These are phyloP conservation scores for Tenthredo notha DNA, from an alignment of 2,888 invertebrate species.

Conservation along the genomic window DNA sequence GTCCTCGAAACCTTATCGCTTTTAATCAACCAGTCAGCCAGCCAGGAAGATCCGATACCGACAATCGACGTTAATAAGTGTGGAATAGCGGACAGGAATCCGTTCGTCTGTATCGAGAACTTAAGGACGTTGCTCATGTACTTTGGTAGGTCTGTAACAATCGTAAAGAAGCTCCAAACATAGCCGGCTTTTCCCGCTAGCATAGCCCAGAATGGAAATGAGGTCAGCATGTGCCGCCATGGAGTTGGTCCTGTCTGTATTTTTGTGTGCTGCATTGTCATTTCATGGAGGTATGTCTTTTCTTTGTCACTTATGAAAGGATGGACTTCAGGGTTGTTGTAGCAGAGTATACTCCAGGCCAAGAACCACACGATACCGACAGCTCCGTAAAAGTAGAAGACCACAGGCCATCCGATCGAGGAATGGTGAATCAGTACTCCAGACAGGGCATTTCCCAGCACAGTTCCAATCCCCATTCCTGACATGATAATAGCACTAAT, in stretches of 20 bases:
- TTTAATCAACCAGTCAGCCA: conserved; percentile 86
- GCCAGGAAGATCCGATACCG: conserved; percentile 83
- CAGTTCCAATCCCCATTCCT: conserved; percentile 69
- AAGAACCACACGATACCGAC: conserved; percentile 86
- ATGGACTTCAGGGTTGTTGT: conserved; percentile 79
- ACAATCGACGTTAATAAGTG: conserved; percentile 85
- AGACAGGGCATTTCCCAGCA: conserved; percentile 64
- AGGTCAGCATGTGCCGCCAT: conserved; percentile 85
- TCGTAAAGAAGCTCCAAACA: conserved; percentile 86
- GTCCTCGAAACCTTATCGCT: conserved; percentile 81
- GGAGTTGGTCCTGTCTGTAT: conserved; percentile 83
- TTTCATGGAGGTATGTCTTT: conserved; percentile 58
- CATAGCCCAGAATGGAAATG: conserved; percentile 72
- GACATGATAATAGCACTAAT: conserved; percentile 72
- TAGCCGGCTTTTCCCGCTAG: conserved; percentile 82
- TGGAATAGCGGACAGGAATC: conserved; percentile 83
- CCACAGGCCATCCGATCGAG: conserved; percentile 83
- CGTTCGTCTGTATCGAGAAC: conserved; percentile 84
- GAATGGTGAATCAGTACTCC: conserved; percentile 71
- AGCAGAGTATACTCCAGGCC: conserved; percentile 80
- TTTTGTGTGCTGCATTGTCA: conserved; percentile 57
- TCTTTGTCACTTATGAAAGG: conserved; percentile 81
- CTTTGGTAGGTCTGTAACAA: conserved; percentile 86
- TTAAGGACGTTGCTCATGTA: conserved; percentile 86
- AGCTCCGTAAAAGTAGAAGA: conserved; percentile 88